Base-by-base conservation (phyloP, 2,888 invertebrate genomes). In the Eulithis testata region DNA sequence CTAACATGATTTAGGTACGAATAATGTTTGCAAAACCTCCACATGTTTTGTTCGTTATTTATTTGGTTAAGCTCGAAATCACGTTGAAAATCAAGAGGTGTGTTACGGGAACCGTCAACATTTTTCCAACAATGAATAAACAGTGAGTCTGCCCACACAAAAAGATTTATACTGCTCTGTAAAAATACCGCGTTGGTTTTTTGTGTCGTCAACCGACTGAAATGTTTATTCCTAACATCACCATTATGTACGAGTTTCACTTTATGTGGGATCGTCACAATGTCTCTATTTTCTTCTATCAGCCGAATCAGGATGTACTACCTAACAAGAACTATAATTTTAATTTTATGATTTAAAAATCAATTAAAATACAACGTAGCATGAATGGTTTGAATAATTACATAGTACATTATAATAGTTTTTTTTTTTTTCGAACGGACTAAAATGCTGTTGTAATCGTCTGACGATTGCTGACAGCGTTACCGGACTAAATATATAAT, bases 111-210 rank as follows among this genome's bases (percentile, higher is more conserved):
- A 77, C 73, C 70, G 70, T 77, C 75, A 54, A 55, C 47, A 45
- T 63, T 45, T 53, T 80, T 80, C 81, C 76, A 71, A 76, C 76
- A 77, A 82, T 84, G 80, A 82, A 81, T 84, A 87, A 88, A 87
- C 85, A 85, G 61, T 67, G 75, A 61, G 65, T 61, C 84, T 74
- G 74, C 90, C 89, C 88, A 90, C 90, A 90, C 90, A 88, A 88
- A 85, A 78, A 84, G 86, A 90, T 89, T 89, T 88, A 89, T 87
- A 82, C 79, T 86, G 85, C 80, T 76, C 81, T 85, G 87, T 86
- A 87, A 87, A 90, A 90, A 89, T 89, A 89, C 88, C 87, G 67
- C 14, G 44, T 44, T 11, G 44, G 44, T 59, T 51, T 40, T 58
- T 59, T 51, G 44, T 59, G 51, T 59, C 59, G 51, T 59, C 59